Evolutionary conservation across 2,888 invertebrate species (phyloP), one percentile per base, ranked within the genome.

Genomic region (Drosophila kanekoi): DNA sequence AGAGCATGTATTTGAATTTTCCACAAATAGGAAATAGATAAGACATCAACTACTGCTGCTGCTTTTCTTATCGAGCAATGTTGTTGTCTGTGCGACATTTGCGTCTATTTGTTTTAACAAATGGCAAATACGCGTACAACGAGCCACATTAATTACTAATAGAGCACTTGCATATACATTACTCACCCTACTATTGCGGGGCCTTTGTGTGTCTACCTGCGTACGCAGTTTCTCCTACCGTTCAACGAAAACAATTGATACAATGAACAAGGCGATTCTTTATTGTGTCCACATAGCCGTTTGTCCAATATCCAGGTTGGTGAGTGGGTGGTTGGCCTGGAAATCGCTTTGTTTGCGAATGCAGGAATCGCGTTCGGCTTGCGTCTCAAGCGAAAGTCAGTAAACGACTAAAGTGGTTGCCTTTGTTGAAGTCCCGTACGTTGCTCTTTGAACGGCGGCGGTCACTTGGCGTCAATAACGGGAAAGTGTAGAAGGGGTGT

Each of bases 341-440:
- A 6, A 38, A 14, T 37, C 16, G 56, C 57, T 80, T 68, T 77
- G 58, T 72, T 75, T 51, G 77, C 47, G 52, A 58, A 67, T 69
- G 60, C 78, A 86, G 84, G 44, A 44, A 35, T 44, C 47, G 52
- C 41, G 41, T 45, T 52, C 37, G 14, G 51, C 28, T 16, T 20
- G 48, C 59, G 68, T 69, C 76, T 87, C 71, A 60, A 68, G 85
- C 71, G 87, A 81, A 81, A 87, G 87, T 84, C 84, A 66, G 37
- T 66, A 66, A 81, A 65, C 81, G 67, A 80, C 56, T 72, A 57
- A 70, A 74, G 76, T 62, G 81, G 44, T 43, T 47, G 68, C 68
- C 79, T 77, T 87, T 87, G 74, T 78, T 72, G 38, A 11, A 47
- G 54, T 53, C 51, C 66, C 70, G 82, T 52, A 56, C 81, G 88